Evolutionary conservation across 2,113 vertebrate genomes (phyloP).

Genomic region (Menura novaehollandiae): DNA sequence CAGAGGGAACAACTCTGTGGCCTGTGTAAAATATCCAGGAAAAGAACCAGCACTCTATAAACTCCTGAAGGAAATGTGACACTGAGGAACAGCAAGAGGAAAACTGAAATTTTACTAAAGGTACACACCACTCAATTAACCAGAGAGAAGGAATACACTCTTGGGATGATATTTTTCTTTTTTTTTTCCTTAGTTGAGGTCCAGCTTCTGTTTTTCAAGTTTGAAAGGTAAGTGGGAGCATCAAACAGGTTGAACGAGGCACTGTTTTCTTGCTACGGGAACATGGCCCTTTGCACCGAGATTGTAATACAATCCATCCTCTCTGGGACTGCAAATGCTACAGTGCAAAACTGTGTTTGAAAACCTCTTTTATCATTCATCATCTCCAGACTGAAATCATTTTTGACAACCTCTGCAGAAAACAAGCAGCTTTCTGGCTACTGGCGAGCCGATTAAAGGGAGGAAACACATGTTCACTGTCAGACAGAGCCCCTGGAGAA

Average conservation of each 20-base stretch:
- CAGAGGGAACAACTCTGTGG: not conserved
- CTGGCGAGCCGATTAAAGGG: conserved; percentile 87
- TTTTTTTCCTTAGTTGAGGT: not conserved
- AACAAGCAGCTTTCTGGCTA: conserved; percentile 85
- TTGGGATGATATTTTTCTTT: not conserved
- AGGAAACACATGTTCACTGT: conserved; percentile 95
- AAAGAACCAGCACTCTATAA: not conserved
- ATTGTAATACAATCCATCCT: conserved; percentile 83
- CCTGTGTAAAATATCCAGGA: not conserved
- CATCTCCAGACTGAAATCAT: conserved; percentile 84
- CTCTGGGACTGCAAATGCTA: conserved; percentile 73
- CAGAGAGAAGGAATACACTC: not conserved
- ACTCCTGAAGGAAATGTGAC: not conserved
- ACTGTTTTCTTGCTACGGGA: conserved; percentile 70
- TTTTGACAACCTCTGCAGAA: conserved; percentile 86
- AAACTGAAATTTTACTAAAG: not conserved
- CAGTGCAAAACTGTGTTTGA: conserved; percentile 83
- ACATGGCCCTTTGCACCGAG: conserved; percentile 71
- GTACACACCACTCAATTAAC: not conserved
- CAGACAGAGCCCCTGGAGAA: conserved; percentile 83
- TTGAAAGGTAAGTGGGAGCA: conserved; percentile 59
- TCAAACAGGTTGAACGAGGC: conserved; percentile 74
- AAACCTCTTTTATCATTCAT: conserved; percentile 88
- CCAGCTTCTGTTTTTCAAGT: conserved; percentile 32
- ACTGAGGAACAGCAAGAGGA: not conserved